These are phyloP conservation scores for Poeciliopsis infans DNA, from an alignment of 2,797 vertebrate species.

Conservation along the genomic window DNA sequence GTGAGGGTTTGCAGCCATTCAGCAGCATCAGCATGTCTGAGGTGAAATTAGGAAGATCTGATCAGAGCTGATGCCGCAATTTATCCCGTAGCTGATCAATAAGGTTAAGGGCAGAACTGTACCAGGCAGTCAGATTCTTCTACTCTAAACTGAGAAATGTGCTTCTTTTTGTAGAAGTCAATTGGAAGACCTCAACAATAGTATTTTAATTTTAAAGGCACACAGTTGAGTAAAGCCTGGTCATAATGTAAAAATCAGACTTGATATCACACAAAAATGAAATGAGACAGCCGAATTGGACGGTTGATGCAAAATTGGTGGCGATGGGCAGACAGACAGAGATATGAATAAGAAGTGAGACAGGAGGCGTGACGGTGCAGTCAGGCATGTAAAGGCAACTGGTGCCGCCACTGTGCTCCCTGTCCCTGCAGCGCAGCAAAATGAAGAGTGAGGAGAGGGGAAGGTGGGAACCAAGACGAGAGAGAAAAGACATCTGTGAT, in stretches of 20 bases:
- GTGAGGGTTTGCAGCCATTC: conserved; percentile 1
- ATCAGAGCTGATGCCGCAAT: conserved; percentile 3
- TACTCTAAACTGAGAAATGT: not conserved
- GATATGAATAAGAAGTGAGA: conserved; percentile 57
- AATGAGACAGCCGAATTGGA: conserved; percentile 26
- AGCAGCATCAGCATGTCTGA: conserved; percentile 3
- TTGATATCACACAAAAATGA: conserved; percentile 7
- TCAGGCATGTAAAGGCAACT: conserved; percentile 70
- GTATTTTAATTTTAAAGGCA: not conserved
- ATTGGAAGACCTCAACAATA: not conserved
- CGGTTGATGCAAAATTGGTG: conserved; percentile 41
- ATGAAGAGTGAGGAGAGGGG: conserved; percentile 43
- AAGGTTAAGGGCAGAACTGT: conserved; percentile 10
- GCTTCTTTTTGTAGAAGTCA: not conserved
- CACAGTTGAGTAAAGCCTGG: not conserved
- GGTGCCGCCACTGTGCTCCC: conserved; percentile 50
- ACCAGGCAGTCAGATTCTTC: not conserved
- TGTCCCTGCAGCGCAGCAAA: conserved; percentile 48
- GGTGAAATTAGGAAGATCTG: conserved; percentile 7
- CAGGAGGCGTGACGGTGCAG: conserved; percentile 57
- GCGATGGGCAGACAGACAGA: conserved; percentile 39
- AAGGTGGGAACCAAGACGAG: conserved; percentile 23
- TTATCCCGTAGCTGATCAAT: conserved; percentile 14
- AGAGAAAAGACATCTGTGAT: conserved; percentile 38
- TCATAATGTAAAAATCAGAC: not conserved